phyloP scores from a whole-genome alignment of 30 jellyfish, hydroid and myxozoan genomes.

The Pelagia noctiluca region DNA sequence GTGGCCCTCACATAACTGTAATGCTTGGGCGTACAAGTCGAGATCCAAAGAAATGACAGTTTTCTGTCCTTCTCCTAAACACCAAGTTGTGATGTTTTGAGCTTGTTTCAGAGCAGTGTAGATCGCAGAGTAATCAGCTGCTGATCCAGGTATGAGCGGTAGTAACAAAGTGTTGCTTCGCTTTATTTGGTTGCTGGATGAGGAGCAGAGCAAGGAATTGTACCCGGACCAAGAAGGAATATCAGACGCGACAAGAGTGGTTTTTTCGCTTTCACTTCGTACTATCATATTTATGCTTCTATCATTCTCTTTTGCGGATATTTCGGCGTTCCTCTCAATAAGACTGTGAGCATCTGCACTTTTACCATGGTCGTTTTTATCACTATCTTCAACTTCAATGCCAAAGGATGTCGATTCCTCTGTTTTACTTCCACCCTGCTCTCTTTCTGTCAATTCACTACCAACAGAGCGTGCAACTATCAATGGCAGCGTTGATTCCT shows the following conservation, averaged over 20 bases:
- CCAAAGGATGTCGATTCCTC: constrained; percentile 4
- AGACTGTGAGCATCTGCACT: constrained; percentile 1
- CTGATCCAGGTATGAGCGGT: constrained; percentile 7
- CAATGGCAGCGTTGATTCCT: constrained; percentile 5
- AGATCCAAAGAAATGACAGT: too few relatives aligned
- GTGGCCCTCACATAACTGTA: too few relatives aligned
- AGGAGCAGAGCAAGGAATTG: neutral
- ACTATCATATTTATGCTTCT: neutral
- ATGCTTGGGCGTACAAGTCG: too few relatives aligned
- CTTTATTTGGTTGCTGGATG: neutral
- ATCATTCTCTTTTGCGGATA: neutral
- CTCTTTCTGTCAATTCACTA: constrained; percentile 1
- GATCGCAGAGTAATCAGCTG: constrained; percentile 8
- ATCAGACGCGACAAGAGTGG: constrained; percentile 8
- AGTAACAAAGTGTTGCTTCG: constrained; percentile 5
- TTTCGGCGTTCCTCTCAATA: neutral
- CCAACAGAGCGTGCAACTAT: constrained; percentile 4
- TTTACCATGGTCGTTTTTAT: neutral
- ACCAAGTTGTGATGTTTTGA: too few relatives aligned
- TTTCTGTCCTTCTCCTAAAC: too few relatives aligned
- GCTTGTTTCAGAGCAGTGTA: constrained; percentile 6
- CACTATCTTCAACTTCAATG: constrained; percentile 3
- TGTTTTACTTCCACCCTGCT: constrained; percentile 6
- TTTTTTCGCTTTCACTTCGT: constrained; percentile 3
- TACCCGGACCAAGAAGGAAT: neutral